phyloP scores from a whole-genome alignment of 2,797 vertebrate species.

The Anabacerthia variegaticeps region DNA sequence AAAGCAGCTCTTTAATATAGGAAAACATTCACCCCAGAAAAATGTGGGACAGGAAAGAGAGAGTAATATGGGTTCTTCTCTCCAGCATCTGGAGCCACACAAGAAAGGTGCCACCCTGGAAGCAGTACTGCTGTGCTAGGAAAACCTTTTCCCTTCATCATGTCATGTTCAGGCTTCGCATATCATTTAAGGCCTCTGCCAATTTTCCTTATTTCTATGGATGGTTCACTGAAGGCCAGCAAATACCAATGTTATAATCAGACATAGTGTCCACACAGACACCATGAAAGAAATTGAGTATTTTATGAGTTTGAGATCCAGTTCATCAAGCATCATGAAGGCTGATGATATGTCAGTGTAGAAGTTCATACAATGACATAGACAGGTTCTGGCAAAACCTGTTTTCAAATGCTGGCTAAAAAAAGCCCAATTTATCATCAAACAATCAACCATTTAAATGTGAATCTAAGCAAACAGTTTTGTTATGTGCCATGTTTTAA shows the following conservation, averaged over 20 bases:
- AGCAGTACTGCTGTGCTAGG: neutral
- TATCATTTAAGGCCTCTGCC: neutral
- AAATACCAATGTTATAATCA: neutral
- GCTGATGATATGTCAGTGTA: neutral
- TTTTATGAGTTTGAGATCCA: neutral
- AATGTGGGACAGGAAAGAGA: neutral
- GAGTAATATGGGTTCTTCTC: neutral
- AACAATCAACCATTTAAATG: neutral
- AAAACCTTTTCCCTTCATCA: neutral
- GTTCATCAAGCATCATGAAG: neutral
- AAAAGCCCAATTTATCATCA: neutral
- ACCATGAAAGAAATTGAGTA: neutral
- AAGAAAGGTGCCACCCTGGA: neutral
- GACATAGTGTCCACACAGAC: neutral
- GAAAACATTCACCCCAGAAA: neutral
- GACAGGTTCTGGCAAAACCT: neutral
- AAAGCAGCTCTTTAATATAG: neutral
- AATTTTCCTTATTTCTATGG: neutral
- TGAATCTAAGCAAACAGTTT: neutral
- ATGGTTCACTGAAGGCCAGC: neutral
- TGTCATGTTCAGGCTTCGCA: neutral
- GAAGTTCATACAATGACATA: neutral
- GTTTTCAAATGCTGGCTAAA: neutral
- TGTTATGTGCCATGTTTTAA: neutral
- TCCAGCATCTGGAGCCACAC: rapidly evolving